These are phyloP conservation scores for Theristicus caerulescens DNA, from an alignment of 2,113 vertebrate species.

Conservation along the genomic window DNA sequence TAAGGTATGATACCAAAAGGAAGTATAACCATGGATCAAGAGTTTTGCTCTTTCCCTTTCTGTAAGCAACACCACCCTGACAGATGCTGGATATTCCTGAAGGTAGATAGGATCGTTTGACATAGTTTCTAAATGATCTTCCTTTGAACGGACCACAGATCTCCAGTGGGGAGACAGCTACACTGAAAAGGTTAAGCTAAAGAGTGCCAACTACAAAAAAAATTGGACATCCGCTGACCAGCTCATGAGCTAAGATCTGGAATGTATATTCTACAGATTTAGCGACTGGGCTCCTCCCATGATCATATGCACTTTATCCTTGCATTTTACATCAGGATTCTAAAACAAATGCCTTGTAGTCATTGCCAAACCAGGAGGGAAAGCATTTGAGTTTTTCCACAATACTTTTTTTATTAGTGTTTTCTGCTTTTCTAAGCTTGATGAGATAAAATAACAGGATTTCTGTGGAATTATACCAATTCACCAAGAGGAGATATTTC, in stretches of 20 bases:
- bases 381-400: neutral
- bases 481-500: neutral
- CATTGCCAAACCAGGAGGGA: neutral
- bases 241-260: neutral
- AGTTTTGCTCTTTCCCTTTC: neutral
- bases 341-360: constrained; percentile 18
- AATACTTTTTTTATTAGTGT: neutral
- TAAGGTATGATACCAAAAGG: neutral
- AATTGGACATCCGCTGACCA: neutral
- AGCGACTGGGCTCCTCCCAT: neutral
- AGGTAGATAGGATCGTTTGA: neutral
- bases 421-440: neutral
- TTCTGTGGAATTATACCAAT: neutral
- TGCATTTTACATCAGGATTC: neutral
- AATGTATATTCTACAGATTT: neutral
- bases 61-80: neutral
- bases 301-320: neutral
- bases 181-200: neutral
- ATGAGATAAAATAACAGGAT: neutral
- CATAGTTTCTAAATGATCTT: neutral
- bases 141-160: neutral
- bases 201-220: neutral
- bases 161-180: neutral
- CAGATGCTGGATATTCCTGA: neutral
- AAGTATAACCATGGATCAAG: neutral